Base-by-base conservation (phyloP, 92 coral and sea anemone species). In the Zoanthus sansibaricus region DNA sequence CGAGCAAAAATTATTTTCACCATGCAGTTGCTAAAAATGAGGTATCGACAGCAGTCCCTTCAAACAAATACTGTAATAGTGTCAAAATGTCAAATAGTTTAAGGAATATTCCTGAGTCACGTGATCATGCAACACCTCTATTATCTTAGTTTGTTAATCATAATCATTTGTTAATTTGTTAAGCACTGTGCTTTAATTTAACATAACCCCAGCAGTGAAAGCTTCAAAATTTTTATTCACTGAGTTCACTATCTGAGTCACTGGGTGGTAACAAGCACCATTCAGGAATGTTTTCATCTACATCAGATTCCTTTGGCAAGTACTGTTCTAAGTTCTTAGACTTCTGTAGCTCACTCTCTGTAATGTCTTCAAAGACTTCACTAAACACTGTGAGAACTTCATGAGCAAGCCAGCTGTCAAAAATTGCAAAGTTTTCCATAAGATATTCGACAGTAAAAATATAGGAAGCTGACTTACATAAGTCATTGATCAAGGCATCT, bases 371-470 rank as follows among this genome's bases (percentile, higher is more conserved):
- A 67, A 83, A 69, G 52, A 83, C 89, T 33, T 77, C 87, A 71
- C 8, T 75, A 75, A 85, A 78, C 68, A 76, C 88, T 48, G 71
- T 76, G 17, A 85, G 83, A 42, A 85, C 76, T 47, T 85, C 74
- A 55, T 85, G 83, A 18, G 90, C 93, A 18, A 75, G 69, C 86
- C 67, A 73, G 52, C 87, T 87, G 54, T 87, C 79, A 82, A 90
- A 86, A 66, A 87, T 87, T n/a, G 84, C 87, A 90, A 87, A 90
- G 88, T 87, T 90, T 16, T 87, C 79, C 91, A 73, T 90, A 47
- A 90, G 76, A 16, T 77, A 86, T 13, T 78, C 21, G 59, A 72
- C 77, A 47, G 75, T 68, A 71, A 86, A 90, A 72, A 90, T 58
- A 79, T 48, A 59, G 59, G 59, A 54, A 54, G 59, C 59, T 54